Evolutionary conservation across 2,888 invertebrate species (phyloP), one percentile per base, ranked within the genome.

Genomic region (Synergus umbraculus): DNA sequence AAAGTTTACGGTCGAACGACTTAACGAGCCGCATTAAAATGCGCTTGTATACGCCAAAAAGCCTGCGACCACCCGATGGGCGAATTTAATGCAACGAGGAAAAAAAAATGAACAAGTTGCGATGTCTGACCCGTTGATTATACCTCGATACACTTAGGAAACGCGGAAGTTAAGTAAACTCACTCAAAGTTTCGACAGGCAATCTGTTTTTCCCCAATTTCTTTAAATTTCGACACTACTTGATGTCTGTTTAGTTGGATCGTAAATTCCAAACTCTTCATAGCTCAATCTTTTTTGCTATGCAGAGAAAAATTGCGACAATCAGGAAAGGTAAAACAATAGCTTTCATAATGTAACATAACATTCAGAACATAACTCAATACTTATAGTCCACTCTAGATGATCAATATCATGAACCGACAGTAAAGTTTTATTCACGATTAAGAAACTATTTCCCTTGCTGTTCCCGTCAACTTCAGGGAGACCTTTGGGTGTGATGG

Each of bases 1-100:
- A 81, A 82, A 79, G 69, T 82, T 82, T 78, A 82, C 60, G 79
- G 78, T 66, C 77, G 18, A 82, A 79, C 77, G 78, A 82, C 76
- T 81, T 81, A 83, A 83, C 78, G 79, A 81, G 79, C 29, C 29
- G 69, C 81, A 81, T 81, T 83, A 81, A 83, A 83, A 81, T 80
- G 77, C 79, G 78, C 80, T 83, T 76, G 76, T 81, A 80, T 78
- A 79, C 81, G 73, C 65, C 44, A 49, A 60, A 60, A 60, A 76
- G 60, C 44, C 79, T 78, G 79, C 78, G 79, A 81, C 79, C 69
- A 83, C 81, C 81, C 77, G 81, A 78, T 78, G 78, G 67, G 78
- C 66, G 79, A 79, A 78, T 81, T 69, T 77, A 73, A 76, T 78
- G 54, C 69, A 78, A 29, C 37, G 29, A 22, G 37, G 10, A 44